Conservation (phyloP, 2,113 vertebrate genomes). For the Antennarius striatus region DNA sequence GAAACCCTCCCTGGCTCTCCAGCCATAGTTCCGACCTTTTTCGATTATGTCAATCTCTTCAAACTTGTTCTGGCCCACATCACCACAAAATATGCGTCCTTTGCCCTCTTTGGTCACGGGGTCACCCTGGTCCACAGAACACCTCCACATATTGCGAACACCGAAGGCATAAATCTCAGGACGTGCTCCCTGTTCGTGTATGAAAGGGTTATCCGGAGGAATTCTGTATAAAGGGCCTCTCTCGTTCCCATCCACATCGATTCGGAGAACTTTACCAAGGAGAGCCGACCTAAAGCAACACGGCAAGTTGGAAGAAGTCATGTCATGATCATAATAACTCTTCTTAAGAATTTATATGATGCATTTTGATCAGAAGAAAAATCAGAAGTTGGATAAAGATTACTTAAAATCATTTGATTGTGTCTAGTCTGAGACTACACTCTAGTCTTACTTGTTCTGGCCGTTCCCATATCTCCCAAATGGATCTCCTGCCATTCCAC, state of each 20-base stretch:
- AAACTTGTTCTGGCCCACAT: conserved; percentile 96
- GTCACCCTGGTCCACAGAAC: conserved; percentile 92
- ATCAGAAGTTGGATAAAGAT: no score
- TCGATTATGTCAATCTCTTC: conserved; percentile 94
- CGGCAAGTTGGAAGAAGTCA: background rate
- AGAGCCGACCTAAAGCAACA: conserved; percentile 83
- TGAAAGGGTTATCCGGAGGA: conserved; percentile 90
- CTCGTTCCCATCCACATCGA: conserved; percentile 86
- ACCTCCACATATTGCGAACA: conserved; percentile 97
- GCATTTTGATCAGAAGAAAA: no score
- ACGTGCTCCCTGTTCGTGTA: conserved; percentile 78
- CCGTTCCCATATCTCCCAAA: conserved; percentile 94
- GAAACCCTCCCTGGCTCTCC: conserved; percentile 95
- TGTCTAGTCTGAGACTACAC: no score
- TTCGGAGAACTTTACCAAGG: conserved; percentile 94
- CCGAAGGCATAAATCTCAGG: conserved; percentile 92
- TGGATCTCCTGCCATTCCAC: conserved; percentile 96
- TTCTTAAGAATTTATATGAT: no score
- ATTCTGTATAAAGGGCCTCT: conserved; percentile 85
- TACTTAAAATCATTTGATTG: no score
- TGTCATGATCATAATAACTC: no score
- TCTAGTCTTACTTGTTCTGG: conserved; percentile 90
- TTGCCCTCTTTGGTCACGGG: conserved; percentile 83
- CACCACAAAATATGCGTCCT: conserved; percentile 93
- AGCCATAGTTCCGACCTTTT: conserved; percentile 92